phyloP scores from a whole-genome alignment of 1,140 invertebrate species.

The Eubasilissa regina region DNA sequence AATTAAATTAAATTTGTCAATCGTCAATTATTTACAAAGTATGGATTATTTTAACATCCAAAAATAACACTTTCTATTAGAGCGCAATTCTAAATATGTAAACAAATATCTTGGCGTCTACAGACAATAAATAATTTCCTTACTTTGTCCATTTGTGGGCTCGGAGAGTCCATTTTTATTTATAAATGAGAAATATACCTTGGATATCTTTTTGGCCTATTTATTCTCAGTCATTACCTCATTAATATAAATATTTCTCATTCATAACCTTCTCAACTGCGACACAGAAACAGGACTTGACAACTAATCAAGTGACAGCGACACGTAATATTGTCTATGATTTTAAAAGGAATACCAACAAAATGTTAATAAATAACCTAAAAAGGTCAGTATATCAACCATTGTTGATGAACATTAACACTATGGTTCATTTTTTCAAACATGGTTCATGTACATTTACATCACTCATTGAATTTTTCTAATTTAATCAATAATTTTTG shows the following conservation, averaged over 20 bases:
- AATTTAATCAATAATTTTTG: no score
- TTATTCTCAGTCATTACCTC: slow-evolving; percentile 41
- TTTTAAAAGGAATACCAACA: background rate
- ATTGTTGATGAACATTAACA: no score
- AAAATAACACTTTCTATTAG: background rate
- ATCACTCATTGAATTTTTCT: no score
- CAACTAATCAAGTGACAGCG: slow-evolving; percentile 44
- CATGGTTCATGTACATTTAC: no score
- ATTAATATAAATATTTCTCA: slow-evolving; percentile 24
- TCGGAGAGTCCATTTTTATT: slow-evolving; percentile 32
- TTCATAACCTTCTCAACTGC: slow-evolving; percentile 35
- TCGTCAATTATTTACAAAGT: background rate
- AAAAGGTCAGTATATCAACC: no score
- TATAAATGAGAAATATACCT: background rate
- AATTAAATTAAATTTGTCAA: background rate
- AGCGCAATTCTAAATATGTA: background rate
- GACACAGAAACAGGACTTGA: slow-evolving; percentile 20
- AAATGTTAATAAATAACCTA: background rate
- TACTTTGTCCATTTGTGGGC: slow-evolving; percentile 33
- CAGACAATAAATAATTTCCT: slow-evolving; percentile 20
- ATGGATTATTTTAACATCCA: background rate
- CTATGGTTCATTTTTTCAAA: no score
- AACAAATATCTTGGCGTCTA: background rate
- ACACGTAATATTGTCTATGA: slow-evolving; percentile 31
- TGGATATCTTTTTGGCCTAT: background rate